A percentile compares a stretch with the other conserved stretches of the same genome.
Conservation (phyloP, 2,113 vertebrate species). For the Neolamprologus ventralis region DNA sequence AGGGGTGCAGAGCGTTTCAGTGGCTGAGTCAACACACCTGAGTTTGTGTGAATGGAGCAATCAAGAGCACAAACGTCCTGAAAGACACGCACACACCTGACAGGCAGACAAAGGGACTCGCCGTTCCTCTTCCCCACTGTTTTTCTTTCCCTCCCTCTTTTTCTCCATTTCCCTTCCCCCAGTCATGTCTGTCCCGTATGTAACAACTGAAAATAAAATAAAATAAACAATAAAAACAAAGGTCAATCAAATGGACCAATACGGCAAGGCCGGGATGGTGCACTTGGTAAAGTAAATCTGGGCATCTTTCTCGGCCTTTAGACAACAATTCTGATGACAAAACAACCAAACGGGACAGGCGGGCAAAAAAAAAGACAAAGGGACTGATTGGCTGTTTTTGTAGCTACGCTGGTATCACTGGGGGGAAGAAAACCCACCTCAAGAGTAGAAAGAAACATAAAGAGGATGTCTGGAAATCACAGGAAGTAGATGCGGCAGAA, state of each 20-base stretch:
- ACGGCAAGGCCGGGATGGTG: accelerated
- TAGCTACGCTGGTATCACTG: not conserved
- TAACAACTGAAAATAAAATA: not conserved
- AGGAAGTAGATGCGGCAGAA: accelerated
- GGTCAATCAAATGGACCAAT: not conserved
- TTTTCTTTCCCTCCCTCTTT: not conserved
- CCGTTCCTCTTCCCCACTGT: accelerated
- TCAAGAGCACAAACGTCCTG: not conserved
- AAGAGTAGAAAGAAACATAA: not conserved
- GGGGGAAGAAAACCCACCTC: not conserved
- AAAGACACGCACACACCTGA: not conserved
- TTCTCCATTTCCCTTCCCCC: not conserved
- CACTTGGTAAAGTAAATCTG: not conserved
- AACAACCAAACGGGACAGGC: accelerated
- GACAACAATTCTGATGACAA: not conserved
- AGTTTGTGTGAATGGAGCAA: not conserved
- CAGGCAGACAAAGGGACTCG: not conserved
- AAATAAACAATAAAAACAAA: not conserved
- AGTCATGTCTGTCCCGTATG: not conserved
- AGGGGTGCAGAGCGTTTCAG: not conserved
- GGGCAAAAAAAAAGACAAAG: not conserved
- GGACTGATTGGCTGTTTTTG: conserved; percentile 5
- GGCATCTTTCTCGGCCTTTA: not conserved
- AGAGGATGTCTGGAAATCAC: not conserved
- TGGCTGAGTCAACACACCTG: not conserved